phyloP scores from a whole-genome alignment of 2,888 invertebrate genomes.

The Allacma fusca region DNA sequence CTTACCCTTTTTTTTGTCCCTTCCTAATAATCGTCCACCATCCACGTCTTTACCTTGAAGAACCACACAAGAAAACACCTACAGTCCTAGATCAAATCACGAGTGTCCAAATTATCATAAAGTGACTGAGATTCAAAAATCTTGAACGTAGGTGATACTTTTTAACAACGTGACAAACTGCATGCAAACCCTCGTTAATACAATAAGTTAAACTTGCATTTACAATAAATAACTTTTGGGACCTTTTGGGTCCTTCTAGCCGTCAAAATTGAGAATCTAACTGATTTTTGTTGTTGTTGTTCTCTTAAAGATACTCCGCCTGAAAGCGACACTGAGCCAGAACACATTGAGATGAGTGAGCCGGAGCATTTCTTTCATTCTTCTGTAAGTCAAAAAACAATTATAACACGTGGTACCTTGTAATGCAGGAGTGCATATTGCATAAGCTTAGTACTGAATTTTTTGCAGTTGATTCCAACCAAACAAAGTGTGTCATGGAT shows the following conservation, averaged over 20 bases:
- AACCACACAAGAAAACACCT: neutral
- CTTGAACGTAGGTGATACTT: neutral
- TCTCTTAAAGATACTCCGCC: neutral
- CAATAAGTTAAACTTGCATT: too few relatives aligned
- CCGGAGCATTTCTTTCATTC: slow-evolving; percentile 30
- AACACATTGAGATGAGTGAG: neutral
- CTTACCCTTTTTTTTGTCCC: neutral
- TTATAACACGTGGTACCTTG: neutral
- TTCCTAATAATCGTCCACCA: too few relatives aligned
- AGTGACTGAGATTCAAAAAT: slow-evolving; percentile 19
- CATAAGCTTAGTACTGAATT: neutral
- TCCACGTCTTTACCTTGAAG: neutral
- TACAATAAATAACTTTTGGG: too few relatives aligned
- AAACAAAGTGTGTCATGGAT: slow-evolving; percentile 37
- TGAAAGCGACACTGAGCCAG: neutral
- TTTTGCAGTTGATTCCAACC: slow-evolving; percentile 27
- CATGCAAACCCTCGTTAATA: too few relatives aligned
- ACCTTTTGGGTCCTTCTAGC: neutral
- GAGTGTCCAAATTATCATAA: slow-evolving; percentile 26
- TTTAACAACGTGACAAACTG: too few relatives aligned
- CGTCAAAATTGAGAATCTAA: slow-evolving; percentile 34
- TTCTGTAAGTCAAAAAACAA: slow-evolving; percentile 18
- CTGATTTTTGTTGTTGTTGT: slow-evolving; percentile 27
- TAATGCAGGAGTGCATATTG: neutral
- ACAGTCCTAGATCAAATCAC: neutral